Percentiles rank a stretch among this genome's conserved stretches.
Conservation (phyloP, 2,797 vertebrate genomes). For the Acanthis flammea region DNA sequence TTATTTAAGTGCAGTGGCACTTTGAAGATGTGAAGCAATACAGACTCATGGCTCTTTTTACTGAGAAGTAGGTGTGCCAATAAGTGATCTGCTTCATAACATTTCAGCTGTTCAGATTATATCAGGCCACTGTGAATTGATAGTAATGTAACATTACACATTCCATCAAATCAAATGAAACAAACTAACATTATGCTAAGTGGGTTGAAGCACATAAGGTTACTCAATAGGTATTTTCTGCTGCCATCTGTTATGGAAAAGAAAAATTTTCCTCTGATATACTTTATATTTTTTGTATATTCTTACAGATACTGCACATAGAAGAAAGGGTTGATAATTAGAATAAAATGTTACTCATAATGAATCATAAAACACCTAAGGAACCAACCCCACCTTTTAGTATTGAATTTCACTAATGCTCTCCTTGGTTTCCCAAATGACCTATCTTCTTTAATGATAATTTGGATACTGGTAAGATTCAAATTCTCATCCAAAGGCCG, state of each 20-base stretch:
- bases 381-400: constrained; percentile 29
- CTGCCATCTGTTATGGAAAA: constrained; percentile 37
- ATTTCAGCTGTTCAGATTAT: not conserved
- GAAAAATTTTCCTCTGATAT: constrained; percentile 1
- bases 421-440: constrained; percentile 42
- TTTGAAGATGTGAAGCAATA: not conserved
- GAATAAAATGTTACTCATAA: constrained; percentile 22
- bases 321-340: not conserved
- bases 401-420: constrained; percentile 60
- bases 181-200: constrained; percentile 18
- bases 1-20: constrained; percentile 1
- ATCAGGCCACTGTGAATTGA: constrained; percentile 7
- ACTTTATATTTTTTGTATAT: not conserved
- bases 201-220: constrained; percentile 6
- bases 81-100: not conserved
- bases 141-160: constrained; percentile 9
- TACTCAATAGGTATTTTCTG: constrained; percentile 32
- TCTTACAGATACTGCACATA: not conserved
- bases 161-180: constrained; percentile 40
- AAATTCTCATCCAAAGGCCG: constrained; percentile 63
- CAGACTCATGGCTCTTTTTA: not conserved
- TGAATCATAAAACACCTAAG: constrained; percentile 50
- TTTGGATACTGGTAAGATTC: constrained; percentile 56
- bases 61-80: not conserved
- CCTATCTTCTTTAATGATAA: constrained; percentile 39